Percentiles rank a stretch among this genome's conserved stretches.
These are phyloP conservation scores for Perdita meconis DNA, from an alignment of 2,888 invertebrate species.

Conservation along the genomic window DNA sequence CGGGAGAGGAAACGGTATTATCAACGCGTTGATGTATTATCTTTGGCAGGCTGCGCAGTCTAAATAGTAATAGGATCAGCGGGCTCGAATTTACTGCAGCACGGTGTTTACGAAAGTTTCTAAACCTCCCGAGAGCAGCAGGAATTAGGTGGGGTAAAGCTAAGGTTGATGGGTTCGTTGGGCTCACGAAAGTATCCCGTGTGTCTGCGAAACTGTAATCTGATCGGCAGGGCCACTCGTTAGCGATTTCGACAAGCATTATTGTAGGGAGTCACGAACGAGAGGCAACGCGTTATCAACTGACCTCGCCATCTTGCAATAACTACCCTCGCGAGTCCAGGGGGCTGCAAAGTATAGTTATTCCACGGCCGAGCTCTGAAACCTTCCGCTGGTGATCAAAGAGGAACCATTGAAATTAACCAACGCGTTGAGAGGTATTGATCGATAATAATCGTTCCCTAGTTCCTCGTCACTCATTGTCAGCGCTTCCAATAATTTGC, in stretches of 20 bases:
- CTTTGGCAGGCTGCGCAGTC: conserved; percentile 35
- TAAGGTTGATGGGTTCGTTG: not conserved
- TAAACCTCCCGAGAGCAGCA: conserved; percentile 26
- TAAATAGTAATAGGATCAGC: conserved; percentile 43
- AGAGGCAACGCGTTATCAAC: conserved; percentile 2
- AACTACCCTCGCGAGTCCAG: not conserved
- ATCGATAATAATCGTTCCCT: conserved; percentile 4
- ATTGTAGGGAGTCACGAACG: not conserved
- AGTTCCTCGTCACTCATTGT: too few relatives aligned
- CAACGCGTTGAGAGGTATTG: conserved; percentile 1
- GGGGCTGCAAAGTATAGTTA: not conserved
- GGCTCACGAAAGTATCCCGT: not conserved
- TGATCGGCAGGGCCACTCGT: not conserved
- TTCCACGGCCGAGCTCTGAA: conserved; percentile 1
- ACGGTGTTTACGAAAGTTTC: conserved; percentile 31
- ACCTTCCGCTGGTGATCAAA: conserved; percentile 38
- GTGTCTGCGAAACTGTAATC: not conserved
- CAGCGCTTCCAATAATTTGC: not conserved
- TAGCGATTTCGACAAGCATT: not conserved
- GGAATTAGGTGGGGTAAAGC: conserved; percentile 10
- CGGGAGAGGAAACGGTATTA: conserved; percentile 14
- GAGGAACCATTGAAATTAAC: conserved; percentile 58
- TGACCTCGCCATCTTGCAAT: conserved; percentile 5
- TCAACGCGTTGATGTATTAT: conserved; percentile 38
- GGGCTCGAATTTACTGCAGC: conserved; percentile 21